Conservation (phyloP, 2,888 invertebrate genomes). For the Linnaemya tessellans region DNA sequence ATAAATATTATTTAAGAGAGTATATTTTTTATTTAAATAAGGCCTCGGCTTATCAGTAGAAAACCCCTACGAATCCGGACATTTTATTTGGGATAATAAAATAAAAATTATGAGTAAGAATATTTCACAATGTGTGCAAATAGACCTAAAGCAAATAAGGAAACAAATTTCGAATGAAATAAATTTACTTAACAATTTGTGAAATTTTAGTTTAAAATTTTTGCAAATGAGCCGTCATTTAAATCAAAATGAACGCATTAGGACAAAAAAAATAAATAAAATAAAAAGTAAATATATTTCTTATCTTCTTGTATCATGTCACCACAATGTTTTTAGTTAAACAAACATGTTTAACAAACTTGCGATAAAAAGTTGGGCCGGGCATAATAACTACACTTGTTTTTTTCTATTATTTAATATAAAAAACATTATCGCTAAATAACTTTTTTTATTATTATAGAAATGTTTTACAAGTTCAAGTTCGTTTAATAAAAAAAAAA, state of each 20-base stretch:
- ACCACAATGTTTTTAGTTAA: not conserved
- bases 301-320: not conserved
- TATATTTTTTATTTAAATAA: not conserved
- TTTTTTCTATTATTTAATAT: not conserved
- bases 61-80: not conserved
- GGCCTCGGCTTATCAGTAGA: not conserved
- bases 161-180: not conserved
- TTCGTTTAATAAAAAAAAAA: not conserved
- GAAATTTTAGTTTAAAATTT: not conserved
- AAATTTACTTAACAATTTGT: conserved; percentile 4
- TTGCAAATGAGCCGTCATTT: not conserved
- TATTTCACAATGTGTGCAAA: not conserved
- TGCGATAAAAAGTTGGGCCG: not conserved
- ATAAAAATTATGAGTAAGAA: not conserved
- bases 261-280: not conserved
- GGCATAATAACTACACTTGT: not conserved
- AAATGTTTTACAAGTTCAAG: conserved; percentile 11
- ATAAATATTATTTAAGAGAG: not conserved
- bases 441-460: not conserved
- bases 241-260: not conserved
- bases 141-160: not conserved
- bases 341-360: not conserved
- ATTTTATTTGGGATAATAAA: not conserved
- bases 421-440: not conserved
- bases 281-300: not conserved